Conservation (phyloP, 2,797 vertebrate genomes). For the Potorous gilbertii region DNA sequence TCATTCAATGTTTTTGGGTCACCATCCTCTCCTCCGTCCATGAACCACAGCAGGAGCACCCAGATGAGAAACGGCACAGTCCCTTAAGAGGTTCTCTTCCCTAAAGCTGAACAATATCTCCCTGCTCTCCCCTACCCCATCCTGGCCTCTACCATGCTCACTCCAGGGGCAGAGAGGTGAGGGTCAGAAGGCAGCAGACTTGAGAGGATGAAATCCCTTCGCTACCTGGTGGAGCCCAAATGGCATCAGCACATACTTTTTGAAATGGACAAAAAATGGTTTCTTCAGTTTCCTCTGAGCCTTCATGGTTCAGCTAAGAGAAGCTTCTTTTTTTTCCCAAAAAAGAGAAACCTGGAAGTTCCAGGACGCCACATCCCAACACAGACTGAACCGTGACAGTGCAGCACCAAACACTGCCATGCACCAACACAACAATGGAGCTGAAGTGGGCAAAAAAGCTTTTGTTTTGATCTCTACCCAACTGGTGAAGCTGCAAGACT, state of each 20-base stretch:
- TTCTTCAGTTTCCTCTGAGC: background rate
- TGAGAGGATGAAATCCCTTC: background rate
- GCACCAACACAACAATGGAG: background rate
- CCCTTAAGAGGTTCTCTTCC: too few species aligned
- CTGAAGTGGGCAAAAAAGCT: too few species aligned
- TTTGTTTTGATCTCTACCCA: slow-evolving; percentile 14
- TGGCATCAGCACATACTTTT: background rate
- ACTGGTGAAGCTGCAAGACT: slow-evolving; percentile 34
- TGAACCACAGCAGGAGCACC: background rate
- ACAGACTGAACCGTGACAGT: background rate
- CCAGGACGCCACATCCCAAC: slow-evolving; percentile 16
- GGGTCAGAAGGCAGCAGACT: slow-evolving; percentile 14
- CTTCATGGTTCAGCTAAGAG: background rate
- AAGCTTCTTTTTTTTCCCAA: slow-evolving; percentile 29
- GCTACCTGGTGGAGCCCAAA: background rate
- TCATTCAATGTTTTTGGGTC: background rate
- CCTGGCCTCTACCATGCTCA: too few species aligned
- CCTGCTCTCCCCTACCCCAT: too few species aligned
- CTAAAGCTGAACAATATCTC: too few species aligned
- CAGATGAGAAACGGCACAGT: background rate
- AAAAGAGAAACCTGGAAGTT: slow-evolving; percentile 3
- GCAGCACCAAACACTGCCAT: background rate
- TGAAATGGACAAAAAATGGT: background rate
- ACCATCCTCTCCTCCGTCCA: background rate
- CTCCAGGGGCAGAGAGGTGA: background rate